A percentile compares a stretch with the other conserved stretches of the same genome.
phyloP scores from a whole-genome alignment of 2,113 vertebrate species.

The Otocyon megalotis region DNA sequence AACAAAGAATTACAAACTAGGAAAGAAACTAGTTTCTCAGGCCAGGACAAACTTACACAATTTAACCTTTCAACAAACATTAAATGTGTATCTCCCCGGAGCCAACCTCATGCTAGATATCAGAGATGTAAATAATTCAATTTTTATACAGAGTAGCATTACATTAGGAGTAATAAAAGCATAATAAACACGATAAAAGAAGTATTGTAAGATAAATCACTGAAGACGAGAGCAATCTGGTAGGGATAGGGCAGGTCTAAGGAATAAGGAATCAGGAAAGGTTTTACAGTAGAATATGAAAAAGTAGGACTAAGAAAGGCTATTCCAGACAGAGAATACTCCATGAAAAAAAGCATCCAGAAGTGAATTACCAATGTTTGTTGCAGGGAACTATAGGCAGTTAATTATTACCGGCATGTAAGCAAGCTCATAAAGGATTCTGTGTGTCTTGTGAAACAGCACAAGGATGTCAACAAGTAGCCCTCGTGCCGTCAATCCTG shows the following conservation, averaged over 20 bases:
- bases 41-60: conserved; percentile 23
- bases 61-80: conserved; percentile 57
- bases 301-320: background rate
- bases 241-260: background rate
- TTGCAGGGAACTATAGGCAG: background rate
- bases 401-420: background rate
- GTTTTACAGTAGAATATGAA: background rate
- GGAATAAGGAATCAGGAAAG: background rate
- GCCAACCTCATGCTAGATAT: background rate
- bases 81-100: background rate
- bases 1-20: background rate
- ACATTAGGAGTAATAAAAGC: background rate
- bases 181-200: background rate
- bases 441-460: background rate
- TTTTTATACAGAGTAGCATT: background rate
- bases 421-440: background rate
- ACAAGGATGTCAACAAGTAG: background rate
- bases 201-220: background rate
- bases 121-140: background rate
- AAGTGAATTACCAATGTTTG: background rate
- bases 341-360: background rate
- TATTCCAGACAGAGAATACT: background rate
- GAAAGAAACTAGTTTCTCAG: background rate
- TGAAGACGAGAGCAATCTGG: background rate
- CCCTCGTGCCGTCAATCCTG: accelerated